Percentiles rank a stretch among this genome's conserved stretches.
phyloP scores from a whole-genome alignment of 2,113 vertebrate species.

The Hucho hucho region DNA sequence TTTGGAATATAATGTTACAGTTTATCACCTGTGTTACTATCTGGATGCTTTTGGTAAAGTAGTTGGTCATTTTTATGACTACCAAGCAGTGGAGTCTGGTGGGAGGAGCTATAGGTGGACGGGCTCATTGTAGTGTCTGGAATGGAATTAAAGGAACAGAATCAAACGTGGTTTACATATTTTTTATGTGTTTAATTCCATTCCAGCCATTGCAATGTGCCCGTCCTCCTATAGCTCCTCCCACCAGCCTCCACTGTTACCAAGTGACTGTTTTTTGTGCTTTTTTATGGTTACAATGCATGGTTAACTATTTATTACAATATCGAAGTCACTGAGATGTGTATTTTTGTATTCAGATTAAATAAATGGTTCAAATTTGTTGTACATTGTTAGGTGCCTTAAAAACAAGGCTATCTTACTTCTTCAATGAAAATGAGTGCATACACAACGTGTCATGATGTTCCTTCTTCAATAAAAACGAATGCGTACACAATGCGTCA shows the following conservation, averaged over 20 bases:
- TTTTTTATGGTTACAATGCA: slow-evolving; percentile 96
- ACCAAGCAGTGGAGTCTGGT: slow-evolving; percentile 47
- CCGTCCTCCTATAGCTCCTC: too few species aligned
- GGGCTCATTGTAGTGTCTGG: too few species aligned
- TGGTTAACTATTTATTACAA: slow-evolving; percentile 97
- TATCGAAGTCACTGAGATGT: slow-evolving; percentile 94
- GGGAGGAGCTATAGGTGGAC: too few species aligned
- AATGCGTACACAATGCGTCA: too few species aligned
- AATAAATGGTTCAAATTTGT: slow-evolving; percentile 87
- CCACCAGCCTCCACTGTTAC: too few species aligned
- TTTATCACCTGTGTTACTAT: slow-evolving; percentile 89
- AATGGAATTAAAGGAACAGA: too few species aligned
- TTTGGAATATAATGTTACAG: slow-evolving; percentile 99
- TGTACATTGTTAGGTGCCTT: slow-evolving; percentile 86
- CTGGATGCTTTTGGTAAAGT: slow-evolving; percentile 93
- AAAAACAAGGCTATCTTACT: slow-evolving; percentile 82
- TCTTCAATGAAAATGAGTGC: slow-evolving; percentile 94
- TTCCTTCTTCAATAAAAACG: neutral
- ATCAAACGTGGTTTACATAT: too few species aligned
- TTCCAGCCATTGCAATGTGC: too few species aligned
- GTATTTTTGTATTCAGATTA: slow-evolving; percentile 99
- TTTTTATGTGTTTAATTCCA: too few species aligned
- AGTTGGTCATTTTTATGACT: slow-evolving; percentile 98
- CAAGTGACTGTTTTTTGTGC: slow-evolving; percentile 97
- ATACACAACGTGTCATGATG: slow-evolving; percentile 66